phyloP scores from a whole-genome alignment of 1,140 invertebrate species.

The Medauroidea extradentata region DNA sequence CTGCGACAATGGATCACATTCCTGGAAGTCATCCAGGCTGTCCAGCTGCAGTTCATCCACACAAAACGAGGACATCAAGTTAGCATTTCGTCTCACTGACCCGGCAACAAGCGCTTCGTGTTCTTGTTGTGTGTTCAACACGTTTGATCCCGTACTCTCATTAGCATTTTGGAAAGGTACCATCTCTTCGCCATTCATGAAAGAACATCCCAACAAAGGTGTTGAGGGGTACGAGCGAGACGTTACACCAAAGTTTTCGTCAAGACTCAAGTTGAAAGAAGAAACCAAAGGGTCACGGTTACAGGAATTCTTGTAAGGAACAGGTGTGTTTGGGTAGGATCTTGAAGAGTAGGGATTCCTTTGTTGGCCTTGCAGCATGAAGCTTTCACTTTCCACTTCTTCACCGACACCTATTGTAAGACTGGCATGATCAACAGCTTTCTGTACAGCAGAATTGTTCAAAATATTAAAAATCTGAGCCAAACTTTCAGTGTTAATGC shows the following conservation, averaged over 20 bases:
- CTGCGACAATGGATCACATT: slow-evolving; percentile 43
- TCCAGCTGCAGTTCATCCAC: slow-evolving; percentile 42
- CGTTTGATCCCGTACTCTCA: slow-evolving; percentile 43
- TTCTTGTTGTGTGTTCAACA: slow-evolving; percentile 41
- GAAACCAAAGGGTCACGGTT: slow-evolving; percentile 21
- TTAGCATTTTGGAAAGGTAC: slow-evolving; percentile 10
- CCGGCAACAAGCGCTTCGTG: slow-evolving; percentile 26
- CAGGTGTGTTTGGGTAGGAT: slow-evolving; percentile 46
- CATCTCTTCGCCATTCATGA: not conserved
- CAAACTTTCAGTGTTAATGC: slow-evolving; percentile 43
- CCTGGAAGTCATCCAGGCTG: slow-evolving; percentile 46
- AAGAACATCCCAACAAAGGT: slow-evolving; percentile 22
- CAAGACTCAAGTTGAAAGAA: slow-evolving; percentile 26
- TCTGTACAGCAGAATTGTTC: slow-evolving; percentile 26
- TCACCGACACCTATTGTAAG: not conserved
- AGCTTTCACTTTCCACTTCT: not conserved
- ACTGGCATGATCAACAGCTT: not conserved
- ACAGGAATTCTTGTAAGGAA: slow-evolving; percentile 26
- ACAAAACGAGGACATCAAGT: slow-evolving; percentile 25
- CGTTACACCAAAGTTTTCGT: slow-evolving; percentile 34
- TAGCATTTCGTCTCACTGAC: slow-evolving; percentile 20
- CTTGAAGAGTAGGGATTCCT: slow-evolving; percentile 25
- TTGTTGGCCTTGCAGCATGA: not conserved
- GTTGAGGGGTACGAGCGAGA: slow-evolving; percentile 46
- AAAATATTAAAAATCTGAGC: slow-evolving; percentile 43